These are phyloP conservation scores for Taenaris catops DNA, from an alignment of 2,888 invertebrate species.

Conservation along the genomic window DNA sequence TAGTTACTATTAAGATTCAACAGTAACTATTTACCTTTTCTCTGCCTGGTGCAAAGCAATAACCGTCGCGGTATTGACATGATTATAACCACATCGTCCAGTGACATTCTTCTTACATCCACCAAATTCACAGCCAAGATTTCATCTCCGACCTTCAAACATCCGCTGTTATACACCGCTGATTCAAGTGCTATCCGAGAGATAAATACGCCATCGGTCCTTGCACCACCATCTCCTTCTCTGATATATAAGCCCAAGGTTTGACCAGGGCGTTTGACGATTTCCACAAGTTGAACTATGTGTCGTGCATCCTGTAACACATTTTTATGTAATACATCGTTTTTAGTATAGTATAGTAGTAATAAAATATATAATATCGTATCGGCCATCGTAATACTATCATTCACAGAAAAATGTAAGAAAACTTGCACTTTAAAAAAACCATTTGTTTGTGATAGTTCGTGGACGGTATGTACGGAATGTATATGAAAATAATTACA, in stretches of 20 bases:
- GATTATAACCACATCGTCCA: constrained; percentile 99
- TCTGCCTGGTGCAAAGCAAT: constrained; percentile 94
- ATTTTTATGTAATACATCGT: too few relatives aligned
- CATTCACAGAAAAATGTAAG: too few relatives aligned
- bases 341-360: too few relatives aligned
- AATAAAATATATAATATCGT: too few relatives aligned
- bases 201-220: constrained; percentile 98
- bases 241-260: constrained; percentile 98
- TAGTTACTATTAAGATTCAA: too few relatives aligned
- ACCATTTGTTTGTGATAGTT: too few relatives aligned
- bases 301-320: constrained; percentile 84
- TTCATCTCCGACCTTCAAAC: constrained; percentile 98
- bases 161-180: constrained; percentile 98
- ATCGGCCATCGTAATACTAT: too few relatives aligned
- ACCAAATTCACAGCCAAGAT: constrained; percentile 98
- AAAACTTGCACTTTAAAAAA: too few relatives aligned
- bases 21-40: constrained; percentile 80
- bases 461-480: too few relatives aligned
- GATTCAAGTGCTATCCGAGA: constrained; percentile 94
- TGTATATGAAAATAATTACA: too few relatives aligned
- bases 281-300: constrained; percentile 95
- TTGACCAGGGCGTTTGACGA: constrained; percentile 99
- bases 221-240: constrained; percentile 98
- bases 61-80: constrained; percentile 99
- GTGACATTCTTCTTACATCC: constrained; percentile 97